Evolutionary conservation across 2,113 vertebrate genomes (phyloP), one percentile per base, ranked within the genome.

Genomic region (Xiphophorus maculatus): DNA sequence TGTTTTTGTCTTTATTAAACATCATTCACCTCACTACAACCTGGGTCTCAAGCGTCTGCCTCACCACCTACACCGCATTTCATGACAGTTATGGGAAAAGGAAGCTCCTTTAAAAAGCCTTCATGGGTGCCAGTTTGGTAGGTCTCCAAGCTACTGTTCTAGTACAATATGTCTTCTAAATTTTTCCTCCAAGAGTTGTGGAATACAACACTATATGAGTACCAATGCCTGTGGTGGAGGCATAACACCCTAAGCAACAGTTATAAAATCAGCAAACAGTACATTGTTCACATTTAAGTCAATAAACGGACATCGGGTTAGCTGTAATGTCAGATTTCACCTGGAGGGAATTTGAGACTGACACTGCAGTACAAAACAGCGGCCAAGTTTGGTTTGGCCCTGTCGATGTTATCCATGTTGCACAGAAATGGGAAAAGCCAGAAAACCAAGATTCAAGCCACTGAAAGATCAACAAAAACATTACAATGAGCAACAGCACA

Each of bases 361-460:
- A 83, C 86, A 86, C 82, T 84, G 87, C 88, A 81, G 77, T 81
- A 65, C n/a, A 66, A 79, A 71, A 68, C 69, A 71, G 54, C 63
- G 76, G 81, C 68, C 78, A 68, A 83, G 90, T 92, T 92, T 87
- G 76, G 75, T 84, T 93, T 92, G 92, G 92, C 92, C 73, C 74
- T 65, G 30, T 68, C 37, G 62, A 83, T 86, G 88, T 85, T 84
- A 87, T 81, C 80, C 77, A 71, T 76, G 81, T 87, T 40, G 60
- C 66, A 61, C 63, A 87, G 44, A 84, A 83, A 93, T 87, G 81
- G 88, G 84, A 92, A 76, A 73, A 77, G 79, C 84, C 85, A 91
- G 81, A 89, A 89, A 90, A 84, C 69, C 84, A 88, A 84, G 87
- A 77, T 40, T 51, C 73, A 74, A 74, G 77, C 27, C 27, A 67